phyloP scores from a whole-genome alignment of 2,888 invertebrate genomes.

The Drosophila mercatorum region DNA sequence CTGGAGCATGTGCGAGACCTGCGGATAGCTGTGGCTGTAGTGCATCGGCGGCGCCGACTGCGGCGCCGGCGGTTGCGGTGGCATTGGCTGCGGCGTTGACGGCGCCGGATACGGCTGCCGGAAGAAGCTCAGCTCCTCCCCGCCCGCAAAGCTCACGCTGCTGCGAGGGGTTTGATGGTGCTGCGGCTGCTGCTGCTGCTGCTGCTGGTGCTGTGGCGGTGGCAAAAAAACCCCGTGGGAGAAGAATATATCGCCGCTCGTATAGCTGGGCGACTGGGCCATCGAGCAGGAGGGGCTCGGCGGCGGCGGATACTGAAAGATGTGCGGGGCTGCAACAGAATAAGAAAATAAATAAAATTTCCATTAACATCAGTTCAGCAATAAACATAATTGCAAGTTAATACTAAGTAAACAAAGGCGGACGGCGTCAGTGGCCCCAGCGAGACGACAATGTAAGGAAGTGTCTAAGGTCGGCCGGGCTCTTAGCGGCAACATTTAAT shows the following conservation, averaged over 20 bases:
- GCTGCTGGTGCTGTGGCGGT: constrained; percentile 17
- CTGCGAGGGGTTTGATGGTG: constrained; percentile 74
- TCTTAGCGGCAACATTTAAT: constrained; percentile 45
- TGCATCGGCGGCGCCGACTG: constrained; percentile 82
- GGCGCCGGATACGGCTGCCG: constrained; percentile 79
- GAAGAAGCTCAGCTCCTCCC: constrained; percentile 82
- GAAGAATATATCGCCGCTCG: constrained; percentile 83
- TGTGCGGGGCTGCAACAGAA: constrained; percentile 80
- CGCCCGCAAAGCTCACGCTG: constrained; percentile 80
- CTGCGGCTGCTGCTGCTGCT: not conserved
- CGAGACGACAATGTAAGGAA: constrained; percentile 75
- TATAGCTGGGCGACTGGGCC: constrained; percentile 77
- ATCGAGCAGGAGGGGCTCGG: constrained; percentile 84
- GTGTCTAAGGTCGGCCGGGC: constrained; percentile 64
- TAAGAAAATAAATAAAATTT: constrained; percentile 34
- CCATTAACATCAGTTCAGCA: constrained; percentile 14
- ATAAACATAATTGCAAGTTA: constrained; percentile 12
- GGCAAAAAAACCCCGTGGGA: constrained; percentile 78
- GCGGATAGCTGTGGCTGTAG: constrained; percentile 71
- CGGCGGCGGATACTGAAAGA: constrained; percentile 84
- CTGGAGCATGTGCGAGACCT: constrained; percentile 67
- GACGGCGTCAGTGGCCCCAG: constrained; percentile 50
- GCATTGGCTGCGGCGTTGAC: constrained; percentile 72
- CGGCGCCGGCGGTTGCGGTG: constrained; percentile 70
- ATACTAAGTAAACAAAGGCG: constrained; percentile 56